phyloP scores from a whole-genome alignment of 2,888 invertebrate genomes.

The Drosophila neonasuta region DNA sequence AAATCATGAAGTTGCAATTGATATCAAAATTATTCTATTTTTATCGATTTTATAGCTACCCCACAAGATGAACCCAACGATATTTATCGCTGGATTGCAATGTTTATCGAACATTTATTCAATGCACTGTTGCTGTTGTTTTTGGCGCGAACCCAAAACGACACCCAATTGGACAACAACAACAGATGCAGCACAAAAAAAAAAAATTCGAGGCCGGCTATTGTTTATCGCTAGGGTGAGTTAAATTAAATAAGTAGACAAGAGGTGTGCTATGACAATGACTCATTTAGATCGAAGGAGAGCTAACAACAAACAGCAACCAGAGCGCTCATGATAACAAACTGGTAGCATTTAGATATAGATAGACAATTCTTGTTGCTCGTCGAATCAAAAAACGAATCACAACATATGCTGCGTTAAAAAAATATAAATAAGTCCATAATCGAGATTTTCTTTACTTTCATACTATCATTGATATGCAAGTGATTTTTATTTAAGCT shows the following conservation, averaged over 20 bases:
- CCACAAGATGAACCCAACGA: background rate
- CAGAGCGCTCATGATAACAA: constrained; percentile 45
- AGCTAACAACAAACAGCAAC: constrained; percentile 22
- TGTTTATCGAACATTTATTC: constrained; percentile 11
- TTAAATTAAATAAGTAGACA: constrained; percentile 17
- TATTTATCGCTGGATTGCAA: constrained; percentile 22
- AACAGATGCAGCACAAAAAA: constrained; percentile 23
- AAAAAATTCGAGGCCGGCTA: constrained; percentile 40
- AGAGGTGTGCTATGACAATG: constrained; percentile 25
- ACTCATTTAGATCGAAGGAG: constrained; percentile 39
- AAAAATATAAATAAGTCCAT: constrained; percentile 39
- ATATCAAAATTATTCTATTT: too few relatives aligned
- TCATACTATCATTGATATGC: background rate
- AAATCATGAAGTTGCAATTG: too few relatives aligned
- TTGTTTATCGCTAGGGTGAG: constrained; percentile 37
- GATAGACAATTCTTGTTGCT: constrained; percentile 22
- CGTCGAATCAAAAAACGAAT: constrained; percentile 20
- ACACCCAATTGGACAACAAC: constrained; percentile 34
- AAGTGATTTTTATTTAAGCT: constrained; percentile 7
- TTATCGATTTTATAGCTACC: constrained; percentile 29
- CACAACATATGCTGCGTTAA: constrained; percentile 40
- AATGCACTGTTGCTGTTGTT: constrained; percentile 32
- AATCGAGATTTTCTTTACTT: constrained; percentile 9
- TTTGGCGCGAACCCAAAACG: constrained; percentile 45
- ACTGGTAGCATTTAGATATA: constrained; percentile 11